Base-by-base conservation (phyloP, 2,797 vertebrate species). In the Crypturellus tataupa region DNA sequence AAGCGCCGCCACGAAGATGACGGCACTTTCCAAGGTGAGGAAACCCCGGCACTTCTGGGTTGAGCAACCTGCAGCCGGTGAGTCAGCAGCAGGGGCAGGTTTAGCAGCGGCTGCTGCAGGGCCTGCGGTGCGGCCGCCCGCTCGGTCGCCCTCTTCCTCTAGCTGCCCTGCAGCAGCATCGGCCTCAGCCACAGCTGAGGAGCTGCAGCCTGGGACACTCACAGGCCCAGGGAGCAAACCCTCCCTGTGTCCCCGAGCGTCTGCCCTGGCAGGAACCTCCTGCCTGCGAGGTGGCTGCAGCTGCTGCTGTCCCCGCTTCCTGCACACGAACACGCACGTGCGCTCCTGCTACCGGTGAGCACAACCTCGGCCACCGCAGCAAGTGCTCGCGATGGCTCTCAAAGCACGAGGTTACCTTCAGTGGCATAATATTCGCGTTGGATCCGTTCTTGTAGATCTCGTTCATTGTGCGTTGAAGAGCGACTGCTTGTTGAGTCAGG, bases 361-460 rank as follows among this genome's bases (percentile, higher is more conserved):
- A 18, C 47, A 10, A 3, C 0, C 10, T 14, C 33, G 47, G 85
- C 17, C 59, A 8, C 17, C 25, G 0, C 0, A 3, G 27, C 60
- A 29, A 33, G 39, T 1, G 1, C 39, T 17, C 33, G 10, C 7
- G 1, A 5, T 4, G 0, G 7, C 13, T 2, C 9, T 12, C 7
- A 3, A 8, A 1, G 27, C 82, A 0, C 0, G 1, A 12, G 80
- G 58, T 95, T 90, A 99, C 99, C 98, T 99, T 99, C 25, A 99
- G 98, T 3, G 99, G 99, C 95, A 98, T 98, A 97, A 99, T 99
- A 97, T 99, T 99, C 69, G 99, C 99, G 0, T 98, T 99, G 95
- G 99, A 99, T 96, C 99, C 99, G 0, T 99, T 99, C 97, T 99
- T 99, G 97, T 99, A 99, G 96, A 99, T 99, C 97, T 99, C 99